Conservation (phyloP, 2,797 vertebrate species). For the Erpetoichthys calabaricus region DNA sequence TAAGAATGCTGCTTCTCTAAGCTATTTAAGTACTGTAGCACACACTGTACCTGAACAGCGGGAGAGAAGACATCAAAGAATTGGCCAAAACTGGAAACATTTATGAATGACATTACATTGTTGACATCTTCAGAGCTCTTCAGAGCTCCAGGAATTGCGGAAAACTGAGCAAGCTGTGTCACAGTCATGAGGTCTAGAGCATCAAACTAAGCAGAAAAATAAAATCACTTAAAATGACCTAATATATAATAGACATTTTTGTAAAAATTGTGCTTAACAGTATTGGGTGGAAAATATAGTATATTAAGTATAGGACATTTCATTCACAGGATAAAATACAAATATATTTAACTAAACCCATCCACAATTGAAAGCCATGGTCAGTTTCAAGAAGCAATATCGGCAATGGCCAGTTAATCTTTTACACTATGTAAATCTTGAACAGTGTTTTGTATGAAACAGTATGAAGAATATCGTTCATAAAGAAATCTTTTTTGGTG, state of each 20-base stretch:
- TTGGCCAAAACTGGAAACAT: conserved; percentile 11
- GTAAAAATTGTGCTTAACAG: too few species aligned
- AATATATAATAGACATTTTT: neutral
- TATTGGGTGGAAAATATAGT: too few species aligned
- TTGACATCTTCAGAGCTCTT: conserved; percentile 24
- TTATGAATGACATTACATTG: conserved; percentile 31
- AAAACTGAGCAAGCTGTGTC: conserved; percentile 39
- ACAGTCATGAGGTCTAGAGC: conserved; percentile 27
- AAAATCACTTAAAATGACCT: neutral
- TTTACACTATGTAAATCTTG: neutral
- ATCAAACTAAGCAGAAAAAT: conserved; percentile 31
- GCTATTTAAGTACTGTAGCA: too few species aligned
- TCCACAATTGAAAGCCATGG: too few species aligned
- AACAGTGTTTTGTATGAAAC: neutral
- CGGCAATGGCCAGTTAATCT: too few species aligned
- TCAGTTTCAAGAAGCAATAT: too few species aligned
- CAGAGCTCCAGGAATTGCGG: conserved; percentile 36
- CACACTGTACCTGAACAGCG: conserved; percentile 23
- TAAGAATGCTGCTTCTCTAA: too few species aligned
- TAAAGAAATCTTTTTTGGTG: neutral
- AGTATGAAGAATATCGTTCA: neutral
- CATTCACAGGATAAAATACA: too few species aligned
- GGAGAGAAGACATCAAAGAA: conserved; percentile 40
- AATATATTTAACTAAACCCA: too few species aligned
- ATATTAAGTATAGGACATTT: too few species aligned